Conservation (phyloP, 2,888 invertebrate species). For the Stenotaenia linearis region DNA sequence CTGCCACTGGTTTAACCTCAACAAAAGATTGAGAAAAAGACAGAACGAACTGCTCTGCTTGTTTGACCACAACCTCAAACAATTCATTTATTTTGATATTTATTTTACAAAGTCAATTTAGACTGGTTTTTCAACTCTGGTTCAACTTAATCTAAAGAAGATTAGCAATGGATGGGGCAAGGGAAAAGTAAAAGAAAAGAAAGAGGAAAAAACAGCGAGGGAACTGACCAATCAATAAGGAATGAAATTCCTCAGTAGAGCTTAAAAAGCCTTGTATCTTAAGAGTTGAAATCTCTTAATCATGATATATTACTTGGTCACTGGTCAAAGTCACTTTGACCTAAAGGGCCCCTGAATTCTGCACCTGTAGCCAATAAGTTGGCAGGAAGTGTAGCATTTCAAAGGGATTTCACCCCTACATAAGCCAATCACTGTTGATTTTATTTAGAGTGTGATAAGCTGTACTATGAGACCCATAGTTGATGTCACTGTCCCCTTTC, state of each 20-base stretch:
- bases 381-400: slow-evolving; percentile 11
- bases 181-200: background rate
- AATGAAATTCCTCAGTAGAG: background rate
- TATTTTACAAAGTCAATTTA: background rate
- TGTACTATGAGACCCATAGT: background rate
- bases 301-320: slow-evolving; percentile 20
- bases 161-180: background rate
- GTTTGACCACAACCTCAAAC: background rate
- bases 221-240: background rate
- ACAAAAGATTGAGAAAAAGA: background rate
- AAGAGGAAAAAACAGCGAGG: background rate
- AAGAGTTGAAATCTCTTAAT: slow-evolving; percentile 2
- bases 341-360: background rate
- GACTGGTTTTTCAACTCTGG: background rate
- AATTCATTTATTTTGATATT: background rate
- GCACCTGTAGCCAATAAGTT: slow-evolving; percentile 17
- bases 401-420: background rate
- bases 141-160: background rate
- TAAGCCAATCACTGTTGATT: slow-evolving; percentile 18
- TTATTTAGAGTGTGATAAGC: slow-evolving; percentile 17
- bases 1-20: slow-evolving; percentile 16
- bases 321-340: slow-evolving; percentile 6
- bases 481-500: background rate
- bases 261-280: background rate
- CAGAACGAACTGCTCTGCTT: background rate